Evolutionary conservation across 2,888 invertebrate species (phyloP).

Genomic region (Lysandra coridon): DNA sequence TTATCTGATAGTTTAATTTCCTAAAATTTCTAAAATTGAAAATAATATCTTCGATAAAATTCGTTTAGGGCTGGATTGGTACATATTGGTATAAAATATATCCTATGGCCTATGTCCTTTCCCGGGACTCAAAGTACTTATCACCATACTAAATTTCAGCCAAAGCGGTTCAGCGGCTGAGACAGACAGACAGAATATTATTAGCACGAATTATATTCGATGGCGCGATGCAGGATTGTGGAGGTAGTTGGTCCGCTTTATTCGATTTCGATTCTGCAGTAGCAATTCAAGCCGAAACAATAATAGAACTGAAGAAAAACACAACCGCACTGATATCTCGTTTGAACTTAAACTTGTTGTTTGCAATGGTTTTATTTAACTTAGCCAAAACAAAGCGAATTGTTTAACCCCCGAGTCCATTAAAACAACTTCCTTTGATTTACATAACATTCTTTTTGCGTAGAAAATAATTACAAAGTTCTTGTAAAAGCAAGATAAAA

Average conservation of each 20-base stretch:
- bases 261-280: not conserved
- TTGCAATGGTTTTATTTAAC: conserved; percentile 18
- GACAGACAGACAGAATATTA: no score
- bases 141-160: no score
- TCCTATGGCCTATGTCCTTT: no score
- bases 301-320: not conserved
- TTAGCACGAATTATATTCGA: no score
- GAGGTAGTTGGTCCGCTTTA: no score
- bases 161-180: not conserved
- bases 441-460: not conserved
- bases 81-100: no score
- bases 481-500: not conserved
- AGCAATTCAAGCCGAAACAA: conserved; percentile 13
- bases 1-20: no score
- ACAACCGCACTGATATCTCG: conserved; percentile 4
- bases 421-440: conserved; percentile 18
- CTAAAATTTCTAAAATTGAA: no score
- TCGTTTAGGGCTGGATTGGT: no score
- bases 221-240: no score
- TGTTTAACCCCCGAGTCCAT: not conserved
- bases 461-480: not conserved
- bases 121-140: no score
- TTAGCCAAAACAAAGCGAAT: conserved; percentile 7
- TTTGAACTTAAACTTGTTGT: conserved; percentile 8
- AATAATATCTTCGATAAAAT: no score